Conservation (phyloP, 2,797 vertebrate genomes). For the Chiroxiphia lanceolata region DNA sequence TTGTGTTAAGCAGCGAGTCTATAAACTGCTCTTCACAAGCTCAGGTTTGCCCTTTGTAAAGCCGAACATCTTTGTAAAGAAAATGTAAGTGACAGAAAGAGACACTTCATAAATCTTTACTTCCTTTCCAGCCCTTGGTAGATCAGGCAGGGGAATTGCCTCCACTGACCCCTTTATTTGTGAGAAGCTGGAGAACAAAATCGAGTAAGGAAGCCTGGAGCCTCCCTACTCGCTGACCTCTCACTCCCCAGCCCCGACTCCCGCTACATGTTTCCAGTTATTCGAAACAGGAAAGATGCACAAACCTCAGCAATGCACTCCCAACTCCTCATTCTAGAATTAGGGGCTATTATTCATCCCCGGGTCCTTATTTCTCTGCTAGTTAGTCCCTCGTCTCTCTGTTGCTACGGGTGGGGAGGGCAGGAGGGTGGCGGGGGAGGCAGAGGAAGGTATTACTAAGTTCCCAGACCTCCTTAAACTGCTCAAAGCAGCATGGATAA, state of each 20-base stretch:
- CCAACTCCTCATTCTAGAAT: not conserved
- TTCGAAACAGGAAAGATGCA: not conserved
- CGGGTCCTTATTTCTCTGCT: not conserved
- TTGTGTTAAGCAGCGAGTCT: rapidly evolving
- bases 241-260: not conserved
- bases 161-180: not conserved
- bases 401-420: not conserved
- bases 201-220: not conserved
- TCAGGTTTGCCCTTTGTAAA: not conserved
- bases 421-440: not conserved
- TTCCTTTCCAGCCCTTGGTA: not conserved
- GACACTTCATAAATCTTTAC: not conserved
- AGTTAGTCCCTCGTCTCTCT: not conserved
- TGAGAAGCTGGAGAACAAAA: not conserved
- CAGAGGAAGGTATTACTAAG: not conserved
- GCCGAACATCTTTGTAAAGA: not conserved
- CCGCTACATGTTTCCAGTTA: not conserved
- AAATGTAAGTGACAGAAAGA: not conserved
- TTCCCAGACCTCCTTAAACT: conserved; percentile 79
- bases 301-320: conserved; percentile 16
- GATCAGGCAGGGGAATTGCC: not conserved
- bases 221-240: not conserved
- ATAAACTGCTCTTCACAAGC: not conserved
- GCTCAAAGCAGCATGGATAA: conserved; percentile 81
- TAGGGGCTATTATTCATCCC: not conserved